phyloP scores from a whole-genome alignment of 2,888 invertebrate genomes.

The Drosophila infuscata region DNA sequence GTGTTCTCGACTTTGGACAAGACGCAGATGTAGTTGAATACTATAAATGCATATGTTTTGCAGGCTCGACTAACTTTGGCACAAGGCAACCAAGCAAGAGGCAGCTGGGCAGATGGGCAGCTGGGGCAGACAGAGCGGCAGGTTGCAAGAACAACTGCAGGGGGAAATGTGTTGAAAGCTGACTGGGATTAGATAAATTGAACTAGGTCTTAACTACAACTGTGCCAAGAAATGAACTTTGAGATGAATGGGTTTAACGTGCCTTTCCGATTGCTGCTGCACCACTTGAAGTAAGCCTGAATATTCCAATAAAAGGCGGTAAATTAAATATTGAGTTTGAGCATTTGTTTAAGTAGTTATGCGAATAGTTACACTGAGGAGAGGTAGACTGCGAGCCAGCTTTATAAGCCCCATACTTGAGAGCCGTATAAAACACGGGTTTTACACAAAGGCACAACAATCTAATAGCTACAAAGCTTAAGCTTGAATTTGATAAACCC shows the following conservation, averaged over 20 bases:
- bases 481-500: slow-evolving; percentile 71
- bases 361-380: neutral
- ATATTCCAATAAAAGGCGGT: neutral
- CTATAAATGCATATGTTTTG: slow-evolving; percentile 66
- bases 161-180: slow-evolving; percentile 36
- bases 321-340: slow-evolving; percentile 6
- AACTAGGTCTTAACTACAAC: slow-evolving; percentile 31
- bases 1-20: slow-evolving; percentile 40
- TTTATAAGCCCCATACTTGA: neutral
- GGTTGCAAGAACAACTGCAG: neutral
- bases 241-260: slow-evolving; percentile 37
- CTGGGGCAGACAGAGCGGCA: no score
- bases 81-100: slow-evolving; percentile 45
- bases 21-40: slow-evolving; percentile 45
- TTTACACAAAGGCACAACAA: slow-evolving; percentile 42
- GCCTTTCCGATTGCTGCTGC: slow-evolving; percentile 19
- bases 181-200: slow-evolving; percentile 48
- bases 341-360: slow-evolving; percentile 6
- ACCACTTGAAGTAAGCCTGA: neutral
- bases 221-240: slow-evolving; percentile 42
- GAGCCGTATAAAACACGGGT: slow-evolving; percentile 12
- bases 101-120: neutral
- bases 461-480: slow-evolving; percentile 59
- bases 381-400: neutral
- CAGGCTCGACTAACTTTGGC: slow-evolving; percentile 52